Percentiles rank a stretch among this genome's conserved stretches.
These are phyloP conservation scores for Atta cephalotes DNA, from an alignment of 1,140 invertebrate genomes.

Conservation along the genomic window DNA sequence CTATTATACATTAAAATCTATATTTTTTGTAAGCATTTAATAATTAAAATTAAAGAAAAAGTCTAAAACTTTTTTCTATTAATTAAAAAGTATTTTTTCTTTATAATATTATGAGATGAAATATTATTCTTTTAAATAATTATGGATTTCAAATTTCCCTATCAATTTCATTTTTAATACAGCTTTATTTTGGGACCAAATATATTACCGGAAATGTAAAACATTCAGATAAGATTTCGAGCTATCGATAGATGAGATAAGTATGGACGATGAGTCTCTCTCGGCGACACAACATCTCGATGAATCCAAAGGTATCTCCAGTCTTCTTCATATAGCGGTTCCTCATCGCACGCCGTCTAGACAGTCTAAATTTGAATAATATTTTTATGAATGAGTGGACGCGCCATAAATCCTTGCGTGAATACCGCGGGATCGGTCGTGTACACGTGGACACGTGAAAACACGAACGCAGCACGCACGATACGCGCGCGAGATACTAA, in stretches of 20 bases:
- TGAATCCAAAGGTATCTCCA: conserved; percentile 9
- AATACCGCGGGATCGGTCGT: conserved; percentile 77
- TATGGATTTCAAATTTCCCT: background rate
- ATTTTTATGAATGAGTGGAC: conserved; percentile 86
- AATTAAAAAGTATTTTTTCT: background rate
- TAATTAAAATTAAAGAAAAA: background rate
- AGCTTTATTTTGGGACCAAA: background rate
- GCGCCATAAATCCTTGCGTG: conserved; percentile 83
- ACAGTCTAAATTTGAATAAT: conserved; percentile 86
- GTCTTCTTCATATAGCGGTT: conserved; percentile 18
- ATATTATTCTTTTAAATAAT: background rate
- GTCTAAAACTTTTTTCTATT: background rate
- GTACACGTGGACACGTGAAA: conserved; percentile 61
- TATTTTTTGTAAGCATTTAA: background rate
- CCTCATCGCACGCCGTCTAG: conserved; percentile 77
- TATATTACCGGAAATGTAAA: conserved; percentile 30
- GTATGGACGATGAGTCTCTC: conserved; percentile 64
- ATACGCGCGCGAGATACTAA: conserved; percentile 54
- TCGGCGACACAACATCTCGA: conserved; percentile 51
- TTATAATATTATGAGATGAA: background rate
- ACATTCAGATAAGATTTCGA: conserved; percentile 43
- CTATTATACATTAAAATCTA: background rate
- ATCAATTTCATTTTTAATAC: background rate
- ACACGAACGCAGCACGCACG: conserved; percentile 51
- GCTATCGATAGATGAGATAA: conserved; percentile 78